phyloP scores from a whole-genome alignment of 30 jellyfish, hydroid and myxozoan genomes.

The Hydractinia echinata region DNA sequence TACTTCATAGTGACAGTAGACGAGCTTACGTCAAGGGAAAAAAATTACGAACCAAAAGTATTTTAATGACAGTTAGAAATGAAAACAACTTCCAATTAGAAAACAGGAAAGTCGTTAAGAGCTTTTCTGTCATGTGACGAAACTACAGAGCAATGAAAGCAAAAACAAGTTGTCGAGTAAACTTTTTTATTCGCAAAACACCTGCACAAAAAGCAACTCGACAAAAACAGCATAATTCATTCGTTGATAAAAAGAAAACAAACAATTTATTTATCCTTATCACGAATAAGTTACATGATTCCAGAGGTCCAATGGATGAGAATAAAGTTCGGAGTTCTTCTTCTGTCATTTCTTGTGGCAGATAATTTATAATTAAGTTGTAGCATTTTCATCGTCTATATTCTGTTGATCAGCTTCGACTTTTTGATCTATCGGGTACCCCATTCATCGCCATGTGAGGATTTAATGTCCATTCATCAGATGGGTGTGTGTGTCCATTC shows the following conservation, averaged over 20 bases:
- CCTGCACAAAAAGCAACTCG: too few relatives aligned
- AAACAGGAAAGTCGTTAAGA: too few relatives aligned
- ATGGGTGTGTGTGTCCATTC: slow-evolving; percentile 39
- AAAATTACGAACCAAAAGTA: too few relatives aligned
- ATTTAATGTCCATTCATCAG: slow-evolving; percentile 32
- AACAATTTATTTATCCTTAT: slow-evolving; percentile 36
- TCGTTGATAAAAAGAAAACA: neutral
- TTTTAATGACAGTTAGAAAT: too few relatives aligned
- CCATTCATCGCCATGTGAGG: neutral
- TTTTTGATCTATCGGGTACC: neutral
- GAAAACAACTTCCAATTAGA: too few relatives aligned
- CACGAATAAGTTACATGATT: slow-evolving; percentile 93
- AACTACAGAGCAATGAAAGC: too few relatives aligned
- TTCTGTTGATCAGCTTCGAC: slow-evolving; percentile 7
- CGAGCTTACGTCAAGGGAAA: too few relatives aligned
- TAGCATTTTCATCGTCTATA: slow-evolving; percentile 60
- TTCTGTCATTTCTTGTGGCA: slow-evolving; percentile 99
- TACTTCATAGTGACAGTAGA: too few relatives aligned
- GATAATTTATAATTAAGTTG: slow-evolving; percentile 95
- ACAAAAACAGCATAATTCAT: too few relatives aligned
- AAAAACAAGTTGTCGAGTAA: too few relatives aligned
- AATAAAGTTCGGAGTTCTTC: slow-evolving; percentile 88
- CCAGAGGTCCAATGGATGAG: slow-evolving; percentile 95
- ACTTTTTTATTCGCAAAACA: neutral
- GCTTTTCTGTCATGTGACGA: too few relatives aligned